A percentile compares a stretch with the other conserved stretches of the same genome.
These are phyloP conservation scores for Podocnemis expansa DNA, from an alignment of 2,113 vertebrate genomes.

Conservation along the genomic window DNA sequence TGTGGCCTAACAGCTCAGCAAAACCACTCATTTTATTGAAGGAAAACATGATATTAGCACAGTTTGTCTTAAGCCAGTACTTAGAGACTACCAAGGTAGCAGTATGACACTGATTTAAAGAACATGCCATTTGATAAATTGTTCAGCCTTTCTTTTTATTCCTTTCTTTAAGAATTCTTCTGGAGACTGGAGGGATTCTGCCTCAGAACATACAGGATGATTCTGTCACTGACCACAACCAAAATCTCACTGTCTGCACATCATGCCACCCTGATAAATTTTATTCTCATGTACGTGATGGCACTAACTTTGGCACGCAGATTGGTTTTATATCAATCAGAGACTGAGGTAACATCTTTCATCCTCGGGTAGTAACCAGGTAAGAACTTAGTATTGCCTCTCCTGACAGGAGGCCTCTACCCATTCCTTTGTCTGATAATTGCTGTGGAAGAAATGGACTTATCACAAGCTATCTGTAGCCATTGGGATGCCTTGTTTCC, in stretches of 20 bases:
- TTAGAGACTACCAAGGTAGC: background rate
- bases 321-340: conserved; percentile 91
- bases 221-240: conserved; percentile 59
- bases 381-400: background rate
- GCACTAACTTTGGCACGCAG: conserved; percentile 90
- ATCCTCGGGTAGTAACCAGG: background rate
- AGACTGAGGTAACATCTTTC: conserved; percentile 51
- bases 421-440: background rate
- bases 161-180: conserved; percentile 82
- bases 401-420: background rate
- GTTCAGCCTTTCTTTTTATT: background rate
- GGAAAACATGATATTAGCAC: background rate
- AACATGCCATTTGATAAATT: background rate
- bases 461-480: accelerated
- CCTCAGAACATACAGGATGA: conserved; percentile 89
- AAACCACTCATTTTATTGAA: background rate
- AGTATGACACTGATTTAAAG: background rate
- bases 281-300: conserved; percentile 91
- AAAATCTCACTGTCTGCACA: conserved; percentile 86
- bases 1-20: background rate
- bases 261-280: conserved; percentile 87
- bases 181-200: conserved; percentile 87
- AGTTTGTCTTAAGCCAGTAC: background rate
- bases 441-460: background rate
- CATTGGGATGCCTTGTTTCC: background rate